phyloP scores from a whole-genome alignment of 2,888 invertebrate genomes.

The Ischnura elegans region DNA sequence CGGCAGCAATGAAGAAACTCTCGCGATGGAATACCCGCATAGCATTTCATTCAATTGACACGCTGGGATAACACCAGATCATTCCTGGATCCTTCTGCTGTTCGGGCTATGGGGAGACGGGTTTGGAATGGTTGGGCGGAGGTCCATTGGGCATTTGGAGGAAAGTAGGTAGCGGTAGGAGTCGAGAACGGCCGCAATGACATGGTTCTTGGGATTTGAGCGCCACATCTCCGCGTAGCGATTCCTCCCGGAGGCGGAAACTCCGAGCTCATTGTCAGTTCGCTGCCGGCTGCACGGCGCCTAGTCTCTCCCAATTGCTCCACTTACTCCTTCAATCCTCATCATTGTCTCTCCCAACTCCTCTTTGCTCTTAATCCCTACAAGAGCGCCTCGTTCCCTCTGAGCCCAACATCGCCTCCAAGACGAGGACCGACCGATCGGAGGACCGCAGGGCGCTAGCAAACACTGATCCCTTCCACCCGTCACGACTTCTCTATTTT shows the following conservation, averaged over 20 bases:
- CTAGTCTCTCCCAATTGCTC: background rate
- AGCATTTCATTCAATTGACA: too few relatives aligned
- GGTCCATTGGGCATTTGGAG: background rate
- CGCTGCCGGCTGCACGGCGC: background rate
- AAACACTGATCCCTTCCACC: background rate
- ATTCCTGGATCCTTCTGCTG: too few relatives aligned
- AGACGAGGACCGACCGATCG: background rate
- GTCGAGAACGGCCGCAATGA: background rate
- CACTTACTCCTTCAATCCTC: conserved; percentile 20
- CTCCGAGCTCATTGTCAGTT: background rate
- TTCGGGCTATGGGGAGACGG: too few relatives aligned
- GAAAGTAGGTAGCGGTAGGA: background rate
- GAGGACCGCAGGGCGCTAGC: too few relatives aligned
- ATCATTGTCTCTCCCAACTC: background rate
- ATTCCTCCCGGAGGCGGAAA: conserved; percentile 20
- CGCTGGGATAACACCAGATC: too few relatives aligned
- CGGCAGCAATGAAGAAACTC: too few relatives aligned
- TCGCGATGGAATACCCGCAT: too few relatives aligned
- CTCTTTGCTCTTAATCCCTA: background rate
- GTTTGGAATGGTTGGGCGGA: too few relatives aligned
- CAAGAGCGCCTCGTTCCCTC: background rate
- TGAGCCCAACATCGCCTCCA: background rate
- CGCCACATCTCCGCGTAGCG: background rate
- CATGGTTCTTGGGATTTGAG: background rate
- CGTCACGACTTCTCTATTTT: background rate